Evolutionary conservation across 2,797 vertebrate species (phyloP), one percentile per base, ranked within the genome.

Genomic region (Lepus oiostolus): DNA sequence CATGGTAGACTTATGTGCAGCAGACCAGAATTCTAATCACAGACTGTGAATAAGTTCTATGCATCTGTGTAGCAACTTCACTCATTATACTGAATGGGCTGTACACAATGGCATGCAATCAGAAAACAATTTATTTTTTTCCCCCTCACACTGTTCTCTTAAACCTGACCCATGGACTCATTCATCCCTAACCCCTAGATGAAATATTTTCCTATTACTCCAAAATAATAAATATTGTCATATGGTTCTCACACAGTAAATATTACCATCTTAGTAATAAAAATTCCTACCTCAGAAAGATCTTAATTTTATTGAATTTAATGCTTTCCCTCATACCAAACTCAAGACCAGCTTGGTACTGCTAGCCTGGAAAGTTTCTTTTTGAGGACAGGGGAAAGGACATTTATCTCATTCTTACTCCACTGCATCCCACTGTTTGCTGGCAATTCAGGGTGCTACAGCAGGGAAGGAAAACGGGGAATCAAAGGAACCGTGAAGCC

Each of bases 161-260:
- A 81, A 84, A 85, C 9, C 4, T 88, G 52, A 85, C 14, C 52
- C 58, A 87, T 11, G 35, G 11, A 77, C 38, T 91, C 30, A 88
- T 81, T 68, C 17, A 86, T 88, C 38, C 26, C 24, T 93, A 86
- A 58, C 4, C 11, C 28, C 4, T 84, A 42, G 17, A 75, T 22
- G 35, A 96, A 93, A 71, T 85, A 90, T 71, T 82, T 92, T 81
- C 42, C 50, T 19, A 42, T 76, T 91, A 35, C 38, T 86, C 85
- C 4, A 32, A 84, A 32, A 80, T 52, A 95, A 75, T 75, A 93
- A 92, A 70, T 72, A 50, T 71, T 86, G 93, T 86, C 26, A 67
- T 80, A 16, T 68, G 75, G 26, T 1, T 62, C 35, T 72, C 75
- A 86, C 13, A 24, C 88, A 28, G 5, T 71, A 88, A 91, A 88